A percentile compares a stretch with the other conserved stretches of the same genome.
These are phyloP conservation scores for Megaceryle torquata DNA, from an alignment of 2,113 vertebrate genomes.

Conservation along the genomic window DNA sequence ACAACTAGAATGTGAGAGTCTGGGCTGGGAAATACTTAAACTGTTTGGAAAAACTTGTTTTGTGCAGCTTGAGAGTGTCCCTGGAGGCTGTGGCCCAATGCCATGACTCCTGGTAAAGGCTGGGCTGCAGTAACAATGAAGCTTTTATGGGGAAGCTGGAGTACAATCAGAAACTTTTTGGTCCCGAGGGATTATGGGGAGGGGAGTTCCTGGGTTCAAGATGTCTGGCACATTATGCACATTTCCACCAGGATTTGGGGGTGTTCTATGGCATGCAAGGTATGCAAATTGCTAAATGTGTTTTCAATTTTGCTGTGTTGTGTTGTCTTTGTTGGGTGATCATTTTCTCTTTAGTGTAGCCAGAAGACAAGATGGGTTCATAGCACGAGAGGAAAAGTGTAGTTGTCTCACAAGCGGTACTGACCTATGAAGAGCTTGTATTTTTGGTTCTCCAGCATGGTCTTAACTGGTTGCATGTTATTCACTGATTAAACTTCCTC, in stretches of 20 bases:
- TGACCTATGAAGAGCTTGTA: not conserved
- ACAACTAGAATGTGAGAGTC: conserved; percentile 65
- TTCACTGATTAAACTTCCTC: not conserved
- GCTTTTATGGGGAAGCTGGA: conserved; percentile 69
- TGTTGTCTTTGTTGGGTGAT: conserved; percentile 25
- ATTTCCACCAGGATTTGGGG: conserved; percentile 68
- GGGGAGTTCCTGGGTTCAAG: conserved; percentile 70
- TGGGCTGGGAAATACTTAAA: conserved; percentile 66
- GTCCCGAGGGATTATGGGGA: conserved; percentile 64
- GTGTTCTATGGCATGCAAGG: conserved; percentile 59
- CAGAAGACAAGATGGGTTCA: conserved; percentile 17
- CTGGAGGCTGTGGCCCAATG: conserved; percentile 65
- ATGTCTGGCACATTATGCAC: conserved; percentile 64
- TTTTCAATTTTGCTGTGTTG: conserved; percentile 34
- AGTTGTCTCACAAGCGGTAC: not conserved
- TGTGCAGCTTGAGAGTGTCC: conserved; percentile 64
- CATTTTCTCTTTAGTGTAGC: not conserved
- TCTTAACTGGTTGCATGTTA: not conserved
- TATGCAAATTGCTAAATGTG: conserved; percentile 63
- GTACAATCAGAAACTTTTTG: conserved; percentile 51
- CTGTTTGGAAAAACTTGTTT: conserved; percentile 70
- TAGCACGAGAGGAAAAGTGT: not conserved
- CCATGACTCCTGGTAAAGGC: conserved; percentile 64
- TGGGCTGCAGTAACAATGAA: conserved; percentile 68
- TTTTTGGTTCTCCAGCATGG: not conserved